Evolutionary conservation across 2,888 invertebrate species (phyloP).

Genomic region (Trachelus stipa): DNA sequence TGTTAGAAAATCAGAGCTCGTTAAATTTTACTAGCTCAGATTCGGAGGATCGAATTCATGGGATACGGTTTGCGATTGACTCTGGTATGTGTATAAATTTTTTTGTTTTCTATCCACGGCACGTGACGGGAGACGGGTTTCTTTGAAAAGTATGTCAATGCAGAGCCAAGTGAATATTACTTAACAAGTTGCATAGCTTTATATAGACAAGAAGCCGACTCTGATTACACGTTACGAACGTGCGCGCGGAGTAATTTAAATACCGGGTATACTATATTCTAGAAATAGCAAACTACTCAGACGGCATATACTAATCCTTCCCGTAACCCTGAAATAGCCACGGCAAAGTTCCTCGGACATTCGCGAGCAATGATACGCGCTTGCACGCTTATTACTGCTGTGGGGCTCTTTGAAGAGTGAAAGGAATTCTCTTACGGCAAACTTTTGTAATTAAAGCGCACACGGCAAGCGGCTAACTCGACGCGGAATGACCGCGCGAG

Average conservation of each 20-base stretch:
- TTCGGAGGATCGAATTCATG: not conserved
- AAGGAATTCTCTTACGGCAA: not conserved
- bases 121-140: not conserved
- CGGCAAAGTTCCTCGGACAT: not conserved
- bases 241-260: not conserved
- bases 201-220: not conserved
- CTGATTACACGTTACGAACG: not conserved
- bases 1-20: not conserved
- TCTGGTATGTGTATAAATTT: not conserved
- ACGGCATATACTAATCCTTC: not conserved
- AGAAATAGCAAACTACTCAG: not conserved
- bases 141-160: not conserved
- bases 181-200: not conserved
- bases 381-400: not conserved
- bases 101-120: not conserved
- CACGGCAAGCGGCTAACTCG: not conserved
- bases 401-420: not conserved
- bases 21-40: not conserved
- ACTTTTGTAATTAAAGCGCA: not conserved
- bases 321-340: conserved; percentile 2
- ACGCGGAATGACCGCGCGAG: not conserved
- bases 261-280: not conserved
- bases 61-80: not conserved
- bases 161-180: not conserved
- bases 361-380: not conserved